These are phyloP conservation scores for Armadillidium nasatum DNA, from an alignment of 1,140 invertebrate species.

Conservation along the genomic window DNA sequence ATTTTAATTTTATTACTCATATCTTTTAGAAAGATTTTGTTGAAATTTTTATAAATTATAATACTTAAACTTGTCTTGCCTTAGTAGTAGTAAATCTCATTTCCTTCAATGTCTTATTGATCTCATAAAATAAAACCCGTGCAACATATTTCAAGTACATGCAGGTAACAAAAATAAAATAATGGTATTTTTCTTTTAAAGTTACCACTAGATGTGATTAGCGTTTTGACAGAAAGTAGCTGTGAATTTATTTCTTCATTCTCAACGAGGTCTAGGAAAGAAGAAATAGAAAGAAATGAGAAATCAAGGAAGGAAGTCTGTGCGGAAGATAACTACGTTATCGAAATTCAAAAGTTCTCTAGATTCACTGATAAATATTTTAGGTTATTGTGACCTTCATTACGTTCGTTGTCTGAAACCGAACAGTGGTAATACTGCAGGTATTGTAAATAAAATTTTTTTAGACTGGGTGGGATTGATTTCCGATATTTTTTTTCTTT, in stretches of 20 bases:
- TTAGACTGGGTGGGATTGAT: background rate
- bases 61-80: no score
- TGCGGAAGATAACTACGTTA: constrained; percentile 41
- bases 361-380: constrained; percentile 36
- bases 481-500: background rate
- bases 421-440: constrained; percentile 27
- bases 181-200: background rate
- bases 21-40: no score
- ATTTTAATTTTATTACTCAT: no score
- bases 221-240: constrained; percentile 21
- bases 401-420: constrained; percentile 43
- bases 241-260: constrained; percentile 14
- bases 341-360: constrained; percentile 42
- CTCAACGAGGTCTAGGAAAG: background rate
- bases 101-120: no score
- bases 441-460: constrained; percentile 2
- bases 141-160: no score
- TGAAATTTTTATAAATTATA: no score
- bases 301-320: constrained; percentile 18
- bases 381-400: constrained; percentile 38
- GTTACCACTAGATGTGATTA: constrained; percentile 23
- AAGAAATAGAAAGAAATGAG: background rate
- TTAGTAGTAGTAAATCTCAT: no score
- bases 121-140: no score
- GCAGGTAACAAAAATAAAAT: no score